These are phyloP conservation scores for Rutilus rutilus DNA, from an alignment of 2,113 vertebrate species.

Conservation along the genomic window DNA sequence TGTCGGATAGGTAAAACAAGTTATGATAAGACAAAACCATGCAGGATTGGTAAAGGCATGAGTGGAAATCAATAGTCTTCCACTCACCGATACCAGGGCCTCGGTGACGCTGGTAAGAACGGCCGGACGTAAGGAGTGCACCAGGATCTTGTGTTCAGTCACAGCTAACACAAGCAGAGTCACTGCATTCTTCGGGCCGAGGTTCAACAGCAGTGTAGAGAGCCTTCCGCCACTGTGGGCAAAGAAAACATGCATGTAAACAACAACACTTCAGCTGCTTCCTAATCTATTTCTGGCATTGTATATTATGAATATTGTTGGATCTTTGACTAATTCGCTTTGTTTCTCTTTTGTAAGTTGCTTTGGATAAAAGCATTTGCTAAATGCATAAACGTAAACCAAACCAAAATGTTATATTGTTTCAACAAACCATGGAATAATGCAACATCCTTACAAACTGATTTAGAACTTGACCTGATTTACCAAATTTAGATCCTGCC, in stretches of 20 bases:
- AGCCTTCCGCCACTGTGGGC: slow-evolving; percentile 88
- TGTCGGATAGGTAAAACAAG: slow-evolving; percentile 66
- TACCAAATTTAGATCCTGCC: too few relatives aligned
- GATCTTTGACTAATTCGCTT: too few relatives aligned
- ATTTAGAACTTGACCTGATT: too few relatives aligned
- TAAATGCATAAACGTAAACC: too few relatives aligned
- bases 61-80: slow-evolving; percentile 25
- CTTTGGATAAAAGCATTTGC: too few relatives aligned
- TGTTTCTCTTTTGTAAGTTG: too few relatives aligned
- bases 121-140: slow-evolving; percentile 94
- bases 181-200: slow-evolving; percentile 94
- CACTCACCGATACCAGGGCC: slow-evolving; percentile 95
- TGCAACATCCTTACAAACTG: too few relatives aligned
- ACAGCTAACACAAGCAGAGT: slow-evolving; percentile 93
- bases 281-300: too few relatives aligned
- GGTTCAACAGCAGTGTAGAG: slow-evolving; percentile 92
- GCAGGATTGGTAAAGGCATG: background rate
- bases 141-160: slow-evolving; percentile 98
- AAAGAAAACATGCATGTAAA: background rate
- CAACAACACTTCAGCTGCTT: background rate
- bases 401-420: background rate
- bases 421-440: background rate
- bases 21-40: background rate
- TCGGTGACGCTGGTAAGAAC: slow-evolving; percentile 98
- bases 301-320: too few relatives aligned